Conservation (phyloP, 2,888 invertebrate genomes). For the Drosophila bunnanda region DNA sequence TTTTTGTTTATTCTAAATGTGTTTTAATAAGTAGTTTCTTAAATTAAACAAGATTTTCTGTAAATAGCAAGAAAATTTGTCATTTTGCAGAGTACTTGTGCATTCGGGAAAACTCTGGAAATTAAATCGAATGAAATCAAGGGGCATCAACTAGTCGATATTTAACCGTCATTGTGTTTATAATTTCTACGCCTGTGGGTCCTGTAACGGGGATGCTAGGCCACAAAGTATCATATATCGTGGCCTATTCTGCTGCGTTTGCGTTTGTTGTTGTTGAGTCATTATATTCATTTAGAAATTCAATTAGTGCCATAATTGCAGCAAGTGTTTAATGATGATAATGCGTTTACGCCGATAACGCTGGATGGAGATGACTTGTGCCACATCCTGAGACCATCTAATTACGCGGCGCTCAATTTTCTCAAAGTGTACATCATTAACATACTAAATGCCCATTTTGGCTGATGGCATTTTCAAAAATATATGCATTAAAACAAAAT, state of each 20-base stretch:
- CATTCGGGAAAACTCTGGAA: neutral
- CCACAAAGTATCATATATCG: conserved; percentile 47
- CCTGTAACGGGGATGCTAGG: conserved; percentile 3
- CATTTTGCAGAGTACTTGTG: neutral
- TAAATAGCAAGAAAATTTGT: neutral
- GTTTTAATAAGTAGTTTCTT: neutral
- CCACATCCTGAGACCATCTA: neutral
- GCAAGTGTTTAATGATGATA: conserved; percentile 74
- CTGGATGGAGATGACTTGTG: conserved; percentile 20
- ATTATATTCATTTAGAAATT: conserved; percentile 74
- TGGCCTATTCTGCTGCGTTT: conserved; percentile 21
- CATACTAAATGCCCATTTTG: conserved; percentile 27
- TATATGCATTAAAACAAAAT: conserved; percentile 9
- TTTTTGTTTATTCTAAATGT: neutral
- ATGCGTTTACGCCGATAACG: conserved; percentile 60
- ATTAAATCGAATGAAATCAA: neutral
- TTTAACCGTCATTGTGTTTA: neutral
- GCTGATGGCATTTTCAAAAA: conserved; percentile 3
- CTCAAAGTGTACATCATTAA: conserved; percentile 15
- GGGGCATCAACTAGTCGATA: conserved; percentile 11
- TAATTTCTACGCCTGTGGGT: conserved; percentile 9
- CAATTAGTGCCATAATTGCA: conserved; percentile 73
- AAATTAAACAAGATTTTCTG: neutral
- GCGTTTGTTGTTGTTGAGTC: conserved; percentile 61
- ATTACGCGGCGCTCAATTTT: conserved; percentile 25